These are phyloP conservation scores for Cynopterus sphinx DNA, from an alignment of 2,797 vertebrate genomes.

Conservation along the genomic window DNA sequence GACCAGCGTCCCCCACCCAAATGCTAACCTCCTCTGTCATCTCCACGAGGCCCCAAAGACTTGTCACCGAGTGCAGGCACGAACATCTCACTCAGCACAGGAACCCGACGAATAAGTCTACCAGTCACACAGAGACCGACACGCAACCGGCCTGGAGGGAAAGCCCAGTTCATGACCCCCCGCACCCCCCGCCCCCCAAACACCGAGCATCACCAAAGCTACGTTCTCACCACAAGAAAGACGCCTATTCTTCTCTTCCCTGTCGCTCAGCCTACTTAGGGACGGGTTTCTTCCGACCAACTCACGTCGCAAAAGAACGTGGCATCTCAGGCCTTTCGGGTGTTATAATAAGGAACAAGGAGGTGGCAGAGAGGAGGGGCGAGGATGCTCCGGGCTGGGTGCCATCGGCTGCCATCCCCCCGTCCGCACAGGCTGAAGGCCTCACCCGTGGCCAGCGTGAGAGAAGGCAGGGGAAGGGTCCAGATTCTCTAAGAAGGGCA, in stretches of 20 bases:
- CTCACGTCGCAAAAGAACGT: background rate
- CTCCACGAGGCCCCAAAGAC: background rate
- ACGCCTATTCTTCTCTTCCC: background rate
- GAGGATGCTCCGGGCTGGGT: background rate
- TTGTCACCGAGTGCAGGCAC: background rate
- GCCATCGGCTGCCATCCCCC: background rate
- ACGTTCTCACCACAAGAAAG: background rate
- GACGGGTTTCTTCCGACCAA: background rate
- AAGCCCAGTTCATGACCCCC: background rate
- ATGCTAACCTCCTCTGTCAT: background rate
- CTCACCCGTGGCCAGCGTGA: background rate
- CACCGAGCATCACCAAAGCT: background rate
- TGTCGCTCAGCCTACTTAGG: background rate
- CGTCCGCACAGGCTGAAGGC: background rate
- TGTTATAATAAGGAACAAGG: background rate
- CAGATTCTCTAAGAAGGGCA: background rate
- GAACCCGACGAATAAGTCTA: background rate
- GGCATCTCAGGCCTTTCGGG: background rate
- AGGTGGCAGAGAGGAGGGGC: background rate
- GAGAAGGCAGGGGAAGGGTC: background rate
- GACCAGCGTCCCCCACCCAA: background rate
- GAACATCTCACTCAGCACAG: background rate
- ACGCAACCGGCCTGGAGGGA: background rate
- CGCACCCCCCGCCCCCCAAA: background rate
- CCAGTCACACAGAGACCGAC: background rate